Base-by-base conservation (phyloP, 2,888 invertebrate genomes). In the Serripes groenlandicus region DNA sequence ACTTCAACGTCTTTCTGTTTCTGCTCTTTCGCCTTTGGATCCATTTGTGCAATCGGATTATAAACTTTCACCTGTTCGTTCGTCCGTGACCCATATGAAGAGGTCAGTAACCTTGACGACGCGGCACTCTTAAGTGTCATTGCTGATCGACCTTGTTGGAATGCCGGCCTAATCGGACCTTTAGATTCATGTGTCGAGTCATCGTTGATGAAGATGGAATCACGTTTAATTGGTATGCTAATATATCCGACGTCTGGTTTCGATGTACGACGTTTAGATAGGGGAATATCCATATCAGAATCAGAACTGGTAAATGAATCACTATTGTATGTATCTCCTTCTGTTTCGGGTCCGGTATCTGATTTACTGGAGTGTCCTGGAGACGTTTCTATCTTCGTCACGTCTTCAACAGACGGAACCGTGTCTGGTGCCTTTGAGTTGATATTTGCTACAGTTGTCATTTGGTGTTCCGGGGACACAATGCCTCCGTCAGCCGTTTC, bases 341-440 rank as follows among this genome's bases (percentile, higher is more conserved):
- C 52, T 18, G 62, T 69, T 9, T 81, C 81, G 9, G 56, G 69
- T 23, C 58, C n/a, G 3, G 72, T 78, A 4, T 72, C 81, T n/a
- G 75, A 64, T 30, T 54, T 75, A 26, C 34, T 30, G 5, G 66
- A 32, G 18, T 75, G 70, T 2, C 18, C 52, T 30, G 75, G 75
- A 58, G 71, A 71, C 1, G 54, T 21, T 18, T 62, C 49, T 54
- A 15, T 35, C 3, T 37, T 42, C 3, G 64, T 32, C 15, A 76
- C 68, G 21, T 58, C 56, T 58, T 85, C 85, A 26, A 85, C 85
- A 28, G 79, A 78, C n/a, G 85, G 81, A 62, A 85, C 75, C 3
- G 68, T 68, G 37, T 68, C 73, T 7, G 32, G 52, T 3, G 75
- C 79, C 68, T 66, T 64, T 0, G 85, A 85, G 23, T 71, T 74